A percentile compares a stretch with the other conserved stretches of the same genome.
phyloP scores from a whole-genome alignment of 2,797 vertebrate genomes.

The Acestrorhynchus altus region DNA sequence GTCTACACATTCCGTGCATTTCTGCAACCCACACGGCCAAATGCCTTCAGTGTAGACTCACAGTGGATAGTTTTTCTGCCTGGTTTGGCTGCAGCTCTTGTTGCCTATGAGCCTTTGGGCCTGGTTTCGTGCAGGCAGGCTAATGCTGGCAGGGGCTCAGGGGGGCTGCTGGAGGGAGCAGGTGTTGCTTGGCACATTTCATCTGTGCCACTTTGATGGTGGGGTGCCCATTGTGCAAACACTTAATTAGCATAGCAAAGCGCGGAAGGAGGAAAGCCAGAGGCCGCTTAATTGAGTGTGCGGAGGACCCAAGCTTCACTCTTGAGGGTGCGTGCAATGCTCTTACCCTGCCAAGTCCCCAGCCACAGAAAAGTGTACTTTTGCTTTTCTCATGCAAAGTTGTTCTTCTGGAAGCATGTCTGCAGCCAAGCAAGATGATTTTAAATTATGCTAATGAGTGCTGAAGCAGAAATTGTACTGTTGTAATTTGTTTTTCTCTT shows the following conservation, averaged over 20 bases:
- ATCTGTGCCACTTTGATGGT: constrained; percentile 45
- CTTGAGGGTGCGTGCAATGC: not conserved
- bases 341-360: constrained; percentile 9
- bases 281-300: constrained; percentile 30
- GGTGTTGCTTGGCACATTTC: constrained; percentile 53
- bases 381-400: constrained; percentile 10
- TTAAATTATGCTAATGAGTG: constrained; percentile 14
- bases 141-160: constrained; percentile 39
- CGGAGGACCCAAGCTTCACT: not conserved
- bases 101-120: not conserved
- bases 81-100: not conserved
- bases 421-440: constrained; percentile 17
- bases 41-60: not conserved
- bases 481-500: not conserved
- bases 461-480: not conserved
- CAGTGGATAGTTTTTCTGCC: constrained; percentile 1
- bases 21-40: not conserved
- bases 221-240: constrained; percentile 37
- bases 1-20: not conserved
- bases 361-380: not conserved
- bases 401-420: constrained; percentile 15
- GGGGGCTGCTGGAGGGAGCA: constrained; percentile 39
- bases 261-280: constrained; percentile 38
- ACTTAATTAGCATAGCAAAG: constrained; percentile 47
- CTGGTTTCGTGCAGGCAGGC: constrained; percentile 12